These are phyloP conservation scores for Syngnathus typhle DNA, from an alignment of 2,113 vertebrate species.

Conservation along the genomic window DNA sequence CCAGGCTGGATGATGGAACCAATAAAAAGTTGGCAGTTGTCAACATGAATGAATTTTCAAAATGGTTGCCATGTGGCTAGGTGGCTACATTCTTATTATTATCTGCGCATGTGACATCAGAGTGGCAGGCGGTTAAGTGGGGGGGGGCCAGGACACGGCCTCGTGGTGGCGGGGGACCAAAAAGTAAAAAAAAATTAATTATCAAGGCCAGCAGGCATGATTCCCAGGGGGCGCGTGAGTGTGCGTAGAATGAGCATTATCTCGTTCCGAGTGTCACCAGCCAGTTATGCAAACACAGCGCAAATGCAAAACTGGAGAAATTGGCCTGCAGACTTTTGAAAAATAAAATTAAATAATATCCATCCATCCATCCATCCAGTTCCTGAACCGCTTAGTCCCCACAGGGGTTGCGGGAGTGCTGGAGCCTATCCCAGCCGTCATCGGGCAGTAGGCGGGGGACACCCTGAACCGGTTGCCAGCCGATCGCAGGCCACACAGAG, in stretches of 20 bases:
- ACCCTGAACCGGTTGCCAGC: too few species aligned
- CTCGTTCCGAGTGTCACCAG: slow-evolving; percentile 40
- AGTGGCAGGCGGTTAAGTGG: slow-evolving; percentile 65
- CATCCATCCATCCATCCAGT: too few species aligned
- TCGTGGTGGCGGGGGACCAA: slow-evolving; percentile 16
- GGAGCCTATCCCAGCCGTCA: too few species aligned
- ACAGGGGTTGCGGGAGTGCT: too few species aligned
- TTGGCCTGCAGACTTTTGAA: neutral
- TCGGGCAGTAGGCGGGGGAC: too few species aligned
- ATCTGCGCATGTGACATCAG: slow-evolving; percentile 28
- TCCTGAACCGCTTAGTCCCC: too few species aligned
- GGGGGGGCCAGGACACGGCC: slow-evolving; percentile 28
- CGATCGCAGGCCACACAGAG: too few species aligned
- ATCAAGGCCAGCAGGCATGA: slow-evolving; percentile 54
- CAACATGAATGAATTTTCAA: neutral
- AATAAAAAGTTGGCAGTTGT: neutral
- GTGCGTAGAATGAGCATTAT: slow-evolving; percentile 46
- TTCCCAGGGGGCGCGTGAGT: slow-evolving; percentile 48
- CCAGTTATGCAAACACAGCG: slow-evolving; percentile 36
- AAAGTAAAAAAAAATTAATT: slow-evolving; percentile 58
- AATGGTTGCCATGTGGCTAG: neutral
- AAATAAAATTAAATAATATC: too few species aligned
- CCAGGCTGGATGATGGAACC: neutral
- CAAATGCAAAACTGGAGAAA: neutral
- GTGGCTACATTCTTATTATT: slow-evolving; percentile 20